A percentile compares a stretch with the other conserved stretches of the same genome.
phyloP scores from a whole-genome alignment of 2,888 invertebrate genomes.

The Drosophila sordidula region DNA sequence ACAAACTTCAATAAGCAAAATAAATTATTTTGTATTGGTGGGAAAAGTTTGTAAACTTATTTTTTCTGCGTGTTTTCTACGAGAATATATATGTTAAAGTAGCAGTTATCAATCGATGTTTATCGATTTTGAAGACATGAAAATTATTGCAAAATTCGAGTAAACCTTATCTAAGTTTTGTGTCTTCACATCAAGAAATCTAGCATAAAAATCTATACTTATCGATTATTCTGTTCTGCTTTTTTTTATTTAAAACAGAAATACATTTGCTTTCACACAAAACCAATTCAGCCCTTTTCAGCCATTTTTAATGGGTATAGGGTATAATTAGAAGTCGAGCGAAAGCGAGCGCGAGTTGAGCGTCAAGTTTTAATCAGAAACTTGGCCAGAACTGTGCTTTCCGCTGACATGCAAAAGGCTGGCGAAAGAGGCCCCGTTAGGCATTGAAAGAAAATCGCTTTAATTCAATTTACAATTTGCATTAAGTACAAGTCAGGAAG shows the following conservation, averaged over 20 bases:
- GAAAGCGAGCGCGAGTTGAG: not conserved
- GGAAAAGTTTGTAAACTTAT: no score
- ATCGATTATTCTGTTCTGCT: no score
- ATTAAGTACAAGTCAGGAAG: conserved; percentile 22
- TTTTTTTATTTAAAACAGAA: no score
- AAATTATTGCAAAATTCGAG: no score
- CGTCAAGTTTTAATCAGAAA: conserved; percentile 25
- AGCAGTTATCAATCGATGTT: not conserved
- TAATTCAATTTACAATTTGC: conserved; percentile 76
- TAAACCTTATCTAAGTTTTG: no score
- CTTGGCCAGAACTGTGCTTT: conserved; percentile 11
- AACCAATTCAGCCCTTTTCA: not conserved
- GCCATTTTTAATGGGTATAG: not conserved
- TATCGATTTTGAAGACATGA: not conserved
- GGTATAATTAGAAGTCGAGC: conserved; percentile 1
- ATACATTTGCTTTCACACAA: no score
- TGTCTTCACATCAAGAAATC: no score
- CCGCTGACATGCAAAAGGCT: conserved; percentile 34
- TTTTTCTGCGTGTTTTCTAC: no score
- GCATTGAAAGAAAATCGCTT: conserved; percentile 50
- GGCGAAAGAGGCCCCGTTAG: conserved; percentile 41
- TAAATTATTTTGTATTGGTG: no score
- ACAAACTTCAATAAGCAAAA: not conserved
- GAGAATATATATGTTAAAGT: not conserved
- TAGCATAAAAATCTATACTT: no score